Evolutionary conservation across 2,113 vertebrate genomes (phyloP), one percentile per base, ranked within the genome.

Genomic region (Lycocorax pyrrhopterus): DNA sequence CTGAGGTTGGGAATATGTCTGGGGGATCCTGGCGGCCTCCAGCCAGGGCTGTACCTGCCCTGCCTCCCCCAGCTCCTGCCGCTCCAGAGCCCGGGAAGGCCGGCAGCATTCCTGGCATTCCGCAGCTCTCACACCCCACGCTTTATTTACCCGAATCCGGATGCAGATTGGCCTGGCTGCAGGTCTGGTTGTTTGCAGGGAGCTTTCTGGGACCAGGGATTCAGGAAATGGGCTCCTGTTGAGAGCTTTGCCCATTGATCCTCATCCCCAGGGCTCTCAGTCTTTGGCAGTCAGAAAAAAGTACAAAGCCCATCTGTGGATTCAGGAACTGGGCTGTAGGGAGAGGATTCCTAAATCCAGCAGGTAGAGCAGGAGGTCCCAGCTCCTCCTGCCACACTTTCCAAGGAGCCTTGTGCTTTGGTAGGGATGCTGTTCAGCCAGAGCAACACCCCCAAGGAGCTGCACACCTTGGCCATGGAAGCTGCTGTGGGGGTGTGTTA

Each of bases 61-160:
- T 79, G 78, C 88, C 55, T 73, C 37, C 84, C 26, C 35, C 62
- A 26, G 84, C 78, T 89, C 41, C 84, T 4, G 73, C 58, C 0
- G 33, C 69, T 85, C 17, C 14, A 32, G 47, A 68, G 88, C 62
- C 43, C 0, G 18, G 85, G 84, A 91, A 97, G 94, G 88, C 81
- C 39, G 0, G 85, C 93, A 79, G 87, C 95, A 97, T 97, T 97
- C 97, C 95, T 93, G 89, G 92, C 95, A 95, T 97, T 17, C 95
- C 85, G 0, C 85, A 78, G 84, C 80, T 86, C 82, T 91, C 87
- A 93, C 93, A 11, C 84, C 92, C 91, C 71, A 33, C 3, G 46
- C 64, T 85, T 87, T 86, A 94, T 94, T 97, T 94, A 90, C 92
- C 63, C 32, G 0, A 76, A 56, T 84, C 81, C 52, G 51, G 90